Evolutionary conservation across 2,888 invertebrate species (phyloP), one percentile per base, ranked within the genome.

Genomic region (Parelbella ahira): DNA sequence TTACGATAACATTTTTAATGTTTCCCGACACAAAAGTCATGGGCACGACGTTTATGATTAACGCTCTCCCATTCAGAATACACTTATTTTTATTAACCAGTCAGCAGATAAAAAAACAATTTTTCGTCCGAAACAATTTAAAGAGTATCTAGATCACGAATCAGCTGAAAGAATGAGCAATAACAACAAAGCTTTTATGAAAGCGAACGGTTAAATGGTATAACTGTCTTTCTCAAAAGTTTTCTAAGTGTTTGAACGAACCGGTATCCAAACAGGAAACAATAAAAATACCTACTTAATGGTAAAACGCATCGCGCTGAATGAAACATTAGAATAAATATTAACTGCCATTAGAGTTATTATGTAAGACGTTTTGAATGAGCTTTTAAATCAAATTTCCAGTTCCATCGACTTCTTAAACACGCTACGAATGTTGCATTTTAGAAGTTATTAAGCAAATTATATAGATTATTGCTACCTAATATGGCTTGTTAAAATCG

Each of bases 81-180:
- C 41, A 41, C 41, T 41, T 34, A 34, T 34, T 41, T 27, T 41
- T 34, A 34, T 21, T 28, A 41, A 34, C 33, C 41, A 4, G 23
- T 23, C 27, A 21, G 10, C 9, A 21, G 41, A 41, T 34, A 41
- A 34, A 15, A 27, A 41, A 34, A 27, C 41, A 34, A 41, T 41
- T 34, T 41, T 41, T 41, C 25, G 21, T 5, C 15, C 33, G 33
- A 41, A 41, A 41, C 41, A 41, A 34, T 41, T 34, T 41, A 15
- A 41, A 41, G 33, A 20, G 33, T 41, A 41, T 41, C 41, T 15
- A 28, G 41, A 41, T 34, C 33, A 41, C 34, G 41, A 41, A 41
- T 41, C 41, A 41, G 41, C 27, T 41, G 41, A 41, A 41, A 41
- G 33, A 34, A 24, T 33, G 19, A 23, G 30, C 39, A 24, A 32